phyloP scores from a whole-genome alignment of 2,797 vertebrate species.

The Denticeps clupeoides region DNA sequence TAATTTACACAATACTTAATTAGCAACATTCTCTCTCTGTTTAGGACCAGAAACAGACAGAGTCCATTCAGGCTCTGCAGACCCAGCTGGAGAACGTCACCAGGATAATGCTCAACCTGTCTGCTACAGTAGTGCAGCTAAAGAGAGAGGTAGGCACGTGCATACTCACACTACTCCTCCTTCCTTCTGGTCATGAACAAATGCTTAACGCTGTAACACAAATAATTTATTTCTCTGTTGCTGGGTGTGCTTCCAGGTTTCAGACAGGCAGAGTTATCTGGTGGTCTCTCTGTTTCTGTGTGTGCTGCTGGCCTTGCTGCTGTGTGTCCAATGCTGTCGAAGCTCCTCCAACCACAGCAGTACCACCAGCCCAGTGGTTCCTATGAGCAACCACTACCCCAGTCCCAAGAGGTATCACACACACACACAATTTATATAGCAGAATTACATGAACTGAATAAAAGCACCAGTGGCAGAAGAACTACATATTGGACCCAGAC shows the following conservation, averaged over 20 bases:
- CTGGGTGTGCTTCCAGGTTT: slow-evolving; percentile 60
- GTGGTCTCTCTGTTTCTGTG: slow-evolving; percentile 80
- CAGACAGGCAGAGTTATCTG: slow-evolving; percentile 87
- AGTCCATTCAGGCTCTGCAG: slow-evolving; percentile 87
- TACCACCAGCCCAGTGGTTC: slow-evolving; percentile 57
- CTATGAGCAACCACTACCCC: slow-evolving; percentile 87
- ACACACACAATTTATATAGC: background rate
- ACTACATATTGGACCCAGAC: background rate
- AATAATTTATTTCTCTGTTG: background rate
- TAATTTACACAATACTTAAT: too few relatives aligned
- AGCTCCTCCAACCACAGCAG: slow-evolving; percentile 52
- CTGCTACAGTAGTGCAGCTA: slow-evolving; percentile 66
- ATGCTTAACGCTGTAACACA: background rate
- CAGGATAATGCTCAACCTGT: slow-evolving; percentile 81
- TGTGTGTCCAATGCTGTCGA: slow-evolving; percentile 84
- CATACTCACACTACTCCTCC: background rate
- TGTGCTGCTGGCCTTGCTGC: slow-evolving; percentile 72
- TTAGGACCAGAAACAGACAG: slow-evolving; percentile 90
- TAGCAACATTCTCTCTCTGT: background rate
- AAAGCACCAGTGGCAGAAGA: too few relatives aligned
- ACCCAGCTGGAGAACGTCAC: slow-evolving; percentile 85
- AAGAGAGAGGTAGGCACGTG: slow-evolving; percentile 71
- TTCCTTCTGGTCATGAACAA: background rate
- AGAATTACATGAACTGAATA: background rate
- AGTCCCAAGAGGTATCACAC: slow-evolving; percentile 83